Evolutionary conservation across 2,797 vertebrate genomes (phyloP), one percentile per base, ranked within the genome.

Genomic region (Tragopan temminckii): DNA sequence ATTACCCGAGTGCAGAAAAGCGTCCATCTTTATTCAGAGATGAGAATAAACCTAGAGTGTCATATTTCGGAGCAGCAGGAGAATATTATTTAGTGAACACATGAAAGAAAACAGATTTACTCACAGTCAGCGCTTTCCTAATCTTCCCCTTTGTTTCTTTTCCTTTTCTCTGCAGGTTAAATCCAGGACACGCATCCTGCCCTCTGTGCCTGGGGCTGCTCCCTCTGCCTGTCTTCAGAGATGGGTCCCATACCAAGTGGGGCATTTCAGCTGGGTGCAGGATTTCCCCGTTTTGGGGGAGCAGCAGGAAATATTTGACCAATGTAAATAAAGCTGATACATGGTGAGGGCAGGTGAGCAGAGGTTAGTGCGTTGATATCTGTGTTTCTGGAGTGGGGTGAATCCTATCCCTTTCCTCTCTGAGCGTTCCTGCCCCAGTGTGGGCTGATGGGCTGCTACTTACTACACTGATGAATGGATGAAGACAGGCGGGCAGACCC

Each of bases 181-280:
- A 48, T 50, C 35, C 36, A 36, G 6, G 20, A 2, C 38, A 33
- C 42, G 53, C 25, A 11, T 0, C 0, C 53, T 58, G 2, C 2
- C 36, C 10, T 0, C 13, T 1, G 9, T 19, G 29, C 31, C 58
- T 19, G 14, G 55, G 25, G 13, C 61, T 35, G 50, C 50, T 52
- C 50, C 50, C 27, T 31, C 27, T 52, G 50, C 27, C 50, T 52
- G 7, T 25, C n/a, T 66, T 46, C 17, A 40, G 43, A 45, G 38
- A 29, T 0, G 0, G n/a, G 4, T 48, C 43, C 27, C 4, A 2
- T 3, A 10, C 31, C 23, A 7, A 1, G 40, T 18, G 70, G 46
- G 45, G n/a, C 52, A 23, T 13, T 59, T 53, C 46, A 48, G 52
- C 35, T 72, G 1, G 67, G 29, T 15, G n/a, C 11, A 84, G 35